Evolutionary conservation across 2,888 invertebrate genomes (phyloP), one percentile per base, ranked within the genome.

Genomic region (Sphaeridia pumilis): DNA sequence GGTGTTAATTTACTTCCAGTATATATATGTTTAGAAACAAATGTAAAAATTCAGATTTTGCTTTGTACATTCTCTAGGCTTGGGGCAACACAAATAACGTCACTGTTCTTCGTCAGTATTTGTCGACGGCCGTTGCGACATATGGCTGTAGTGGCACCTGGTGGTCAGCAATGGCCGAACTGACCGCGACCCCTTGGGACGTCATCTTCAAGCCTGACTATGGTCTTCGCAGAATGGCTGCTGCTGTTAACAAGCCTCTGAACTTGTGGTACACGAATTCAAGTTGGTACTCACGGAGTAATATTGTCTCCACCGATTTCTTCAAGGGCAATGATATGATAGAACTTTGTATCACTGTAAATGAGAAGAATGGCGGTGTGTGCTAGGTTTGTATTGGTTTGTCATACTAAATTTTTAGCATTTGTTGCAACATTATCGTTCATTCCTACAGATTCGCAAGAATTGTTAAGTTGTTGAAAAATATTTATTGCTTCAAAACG

Each of bases 51-150:
- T n/a, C n/a, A n/a, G n/a, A n/a, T n/a, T n/a, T n/a, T n/a, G n/a
- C n/a, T n/a, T n/a, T n/a, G n/a, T n/a, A n/a, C 12, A 22, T 35
- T 62, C 58, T 65, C 63, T 54, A n/a, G n/a, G n/a, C n/a, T n/a
- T 81, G 81, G 81, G 81, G 79, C 12, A 77, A 81, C 67, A 62
- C 66, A 67, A 71, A 59, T 63, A 74, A 58, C 4, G 52, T 67
- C 1, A 58, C 59, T 1, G 63, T 60, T 21, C 59, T 70, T n/a
- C 56, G 61, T 42, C 49, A 49, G 4, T 69, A 66, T 49, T 58
- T 70, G 7, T 55, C 44, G 20, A 57, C 58, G 7, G 56, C 65
- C 14, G 25, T 65, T 1, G 55, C 57, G 47, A 55, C 56, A 7
- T 54, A 61, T n/a, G 63, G 63, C 2, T 56, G 59, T 3, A 57